Evolutionary conservation across 2,797 vertebrate genomes (phyloP), one percentile per base, ranked within the genome.

Genomic region (Zenarchopterus dispar): DNA sequence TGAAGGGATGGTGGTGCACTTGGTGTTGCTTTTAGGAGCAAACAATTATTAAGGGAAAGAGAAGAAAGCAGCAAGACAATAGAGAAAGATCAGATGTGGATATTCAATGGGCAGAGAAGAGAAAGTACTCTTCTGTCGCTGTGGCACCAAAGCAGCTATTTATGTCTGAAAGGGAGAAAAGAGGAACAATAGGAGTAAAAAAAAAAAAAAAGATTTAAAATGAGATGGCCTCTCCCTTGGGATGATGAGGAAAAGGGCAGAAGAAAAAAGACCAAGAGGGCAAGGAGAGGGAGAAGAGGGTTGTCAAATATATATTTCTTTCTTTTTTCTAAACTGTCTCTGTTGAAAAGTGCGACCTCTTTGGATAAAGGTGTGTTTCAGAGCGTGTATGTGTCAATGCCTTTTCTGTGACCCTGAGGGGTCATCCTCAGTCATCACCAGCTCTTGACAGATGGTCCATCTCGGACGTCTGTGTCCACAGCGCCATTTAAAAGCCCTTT

Each of bases 291-390:
- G 47, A 44, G 47, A 49, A 67, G 21, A 23, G 59, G 36, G 41
- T 70, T 47, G 44, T 56, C 45, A 58, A 59, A 64, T 33, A 56
- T 22, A n/a, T n/a, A n/a, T 47, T 51, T 52, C 48, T 31, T 21
- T 21, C 2, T 8, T 18, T n/a, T 15, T 47, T 11, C 10, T 10
- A 36, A 15, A 13, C 7, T 39, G 5, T 31, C 16, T n/a, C 15
- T 43, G 41, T 65, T 47, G 47, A 72, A 45, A 66, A 62, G 58
- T 33, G 28, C 67, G 60, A 78, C 77, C 75, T 79, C 15, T 62
- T 59, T 75, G 54, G 45, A 17, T 62, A 8, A 24, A 57, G 54
- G 61, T 22, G 31, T 49, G 53, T 51, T 24, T 36, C 16, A 46
- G 55, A 64, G 52, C 19, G 36, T 6, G 5, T 56, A 16, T 26